Evolutionary conservation across 2,888 invertebrate species (phyloP).

Genomic region (Drosophila mayaguana): DNA sequence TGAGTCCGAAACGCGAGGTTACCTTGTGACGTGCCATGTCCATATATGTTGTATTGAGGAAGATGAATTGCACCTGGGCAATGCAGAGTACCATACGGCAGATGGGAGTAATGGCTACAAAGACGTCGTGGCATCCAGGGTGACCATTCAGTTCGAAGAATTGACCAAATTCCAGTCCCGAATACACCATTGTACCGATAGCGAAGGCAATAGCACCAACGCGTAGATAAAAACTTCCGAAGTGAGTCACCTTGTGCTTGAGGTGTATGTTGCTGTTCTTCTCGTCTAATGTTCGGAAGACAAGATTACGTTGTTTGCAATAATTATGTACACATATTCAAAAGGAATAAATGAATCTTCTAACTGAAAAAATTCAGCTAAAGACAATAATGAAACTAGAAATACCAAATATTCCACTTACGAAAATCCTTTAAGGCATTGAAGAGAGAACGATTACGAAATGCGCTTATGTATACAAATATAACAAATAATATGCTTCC

Average conservation of each 20-base stretch:
- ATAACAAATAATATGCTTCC: slow-evolving; percentile 91
- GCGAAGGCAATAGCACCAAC: slow-evolving; percentile 90
- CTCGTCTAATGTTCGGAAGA: slow-evolving; percentile 72
- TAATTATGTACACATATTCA: background rate
- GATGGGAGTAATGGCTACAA: slow-evolving; percentile 92
- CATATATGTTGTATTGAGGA: slow-evolving; percentile 93
- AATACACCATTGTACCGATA: slow-evolving; percentile 90
- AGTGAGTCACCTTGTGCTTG: slow-evolving; percentile 86
- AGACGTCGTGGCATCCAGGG: slow-evolving; percentile 88
- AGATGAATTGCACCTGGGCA: slow-evolving; percentile 96
- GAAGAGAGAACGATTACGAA: slow-evolving; percentile 88
- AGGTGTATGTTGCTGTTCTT: slow-evolving; percentile 83
- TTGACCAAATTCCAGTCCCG: slow-evolving; percentile 90
- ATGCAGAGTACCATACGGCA: slow-evolving; percentile 93
- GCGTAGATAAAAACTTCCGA: slow-evolving; percentile 94
- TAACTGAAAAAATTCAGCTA: background rate
- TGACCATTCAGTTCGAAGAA: slow-evolving; percentile 89
- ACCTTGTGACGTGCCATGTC: slow-evolving; percentile 89
- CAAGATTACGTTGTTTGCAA: background rate
- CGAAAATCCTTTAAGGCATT: slow-evolving; percentile 87
- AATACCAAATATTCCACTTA: slow-evolving; percentile 68
- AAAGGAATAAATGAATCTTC: background rate
- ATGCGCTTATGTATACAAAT: slow-evolving; percentile 89
- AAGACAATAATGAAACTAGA: background rate
- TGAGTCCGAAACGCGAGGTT: slow-evolving; percentile 94